Evolutionary conservation across 2,113 vertebrate genomes (phyloP).

Genomic region (Ginglymostoma cirratum): DNA sequence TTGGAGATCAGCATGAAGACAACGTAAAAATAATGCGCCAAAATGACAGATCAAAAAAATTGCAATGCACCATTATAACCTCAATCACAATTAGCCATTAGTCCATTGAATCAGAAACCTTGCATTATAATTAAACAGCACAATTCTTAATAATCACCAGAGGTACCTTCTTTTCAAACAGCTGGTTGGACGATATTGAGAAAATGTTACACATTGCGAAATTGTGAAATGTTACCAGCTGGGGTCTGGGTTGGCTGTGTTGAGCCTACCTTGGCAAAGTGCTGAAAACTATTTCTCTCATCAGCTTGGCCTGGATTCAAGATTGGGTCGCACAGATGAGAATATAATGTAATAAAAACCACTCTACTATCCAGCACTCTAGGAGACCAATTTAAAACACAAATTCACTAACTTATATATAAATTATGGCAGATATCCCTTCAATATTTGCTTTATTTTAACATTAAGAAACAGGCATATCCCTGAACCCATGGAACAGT

Average conservation of each 20-base stretch:
- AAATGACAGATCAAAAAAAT: background rate
- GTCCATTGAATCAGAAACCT: background rate
- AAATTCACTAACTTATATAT: background rate
- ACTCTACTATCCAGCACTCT: background rate
- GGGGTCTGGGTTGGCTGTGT: background rate
- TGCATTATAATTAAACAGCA: background rate
- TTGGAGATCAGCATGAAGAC: background rate
- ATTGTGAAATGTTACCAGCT: background rate
- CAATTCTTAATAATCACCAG: background rate
- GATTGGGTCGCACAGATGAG: background rate
- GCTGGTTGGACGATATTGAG: background rate
- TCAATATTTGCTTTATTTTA: background rate
- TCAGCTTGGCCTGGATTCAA: background rate
- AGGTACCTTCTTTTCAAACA: background rate
- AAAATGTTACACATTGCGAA: background rate
- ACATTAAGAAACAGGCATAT: background rate
- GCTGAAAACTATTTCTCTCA: background rate
- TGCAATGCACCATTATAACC: background rate
- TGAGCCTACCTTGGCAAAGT: background rate
- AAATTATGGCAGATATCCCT: background rate
- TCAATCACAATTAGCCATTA: background rate
- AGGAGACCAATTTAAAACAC: background rate
- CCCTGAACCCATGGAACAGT: background rate
- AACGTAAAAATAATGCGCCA: background rate
- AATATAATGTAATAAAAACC: background rate